Evolutionary conservation across 2,113 vertebrate genomes (phyloP).

Genomic region (Phoxinus phoxinus): DNA sequence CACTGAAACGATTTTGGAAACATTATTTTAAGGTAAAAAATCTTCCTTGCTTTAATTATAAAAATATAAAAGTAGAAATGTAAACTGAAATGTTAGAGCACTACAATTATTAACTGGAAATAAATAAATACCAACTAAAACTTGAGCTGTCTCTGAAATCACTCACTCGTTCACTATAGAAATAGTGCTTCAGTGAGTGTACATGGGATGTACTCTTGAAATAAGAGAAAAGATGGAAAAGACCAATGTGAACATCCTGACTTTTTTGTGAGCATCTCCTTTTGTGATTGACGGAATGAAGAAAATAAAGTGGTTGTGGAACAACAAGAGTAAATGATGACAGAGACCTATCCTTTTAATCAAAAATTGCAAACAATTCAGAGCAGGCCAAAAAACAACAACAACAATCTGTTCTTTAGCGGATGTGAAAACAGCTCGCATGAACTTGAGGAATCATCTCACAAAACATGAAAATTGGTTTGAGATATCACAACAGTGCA

Average conservation of each 20-base stretch:
- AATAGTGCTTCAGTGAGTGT: too few relatives aligned
- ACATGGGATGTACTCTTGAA: too few relatives aligned
- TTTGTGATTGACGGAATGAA: neutral
- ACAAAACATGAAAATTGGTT: constrained; percentile 21
- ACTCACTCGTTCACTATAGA: too few relatives aligned
- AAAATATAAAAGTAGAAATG: too few relatives aligned
- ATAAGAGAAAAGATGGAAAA: neutral
- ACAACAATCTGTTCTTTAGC: neutral
- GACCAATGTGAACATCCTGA: neutral
- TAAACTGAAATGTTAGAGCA: too few relatives aligned
- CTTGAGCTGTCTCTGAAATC: too few relatives aligned
- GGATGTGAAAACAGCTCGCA: neutral
- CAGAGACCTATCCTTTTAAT: neutral
- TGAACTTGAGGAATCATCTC: neutral
- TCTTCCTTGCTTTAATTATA: too few relatives aligned
- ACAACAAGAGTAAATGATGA: neutral
- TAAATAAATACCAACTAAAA: too few relatives aligned
- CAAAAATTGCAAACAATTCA: neutral
- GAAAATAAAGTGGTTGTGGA: neutral
- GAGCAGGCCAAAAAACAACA: neutral
- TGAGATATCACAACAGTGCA: neutral
- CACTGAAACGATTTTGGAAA: too few relatives aligned
- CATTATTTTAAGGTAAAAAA: too few relatives aligned
- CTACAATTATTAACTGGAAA: too few relatives aligned
- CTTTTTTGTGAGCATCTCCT: neutral